phyloP scores from a whole-genome alignment of 2,113 vertebrate genomes.

The Chionodraco myersi region DNA sequence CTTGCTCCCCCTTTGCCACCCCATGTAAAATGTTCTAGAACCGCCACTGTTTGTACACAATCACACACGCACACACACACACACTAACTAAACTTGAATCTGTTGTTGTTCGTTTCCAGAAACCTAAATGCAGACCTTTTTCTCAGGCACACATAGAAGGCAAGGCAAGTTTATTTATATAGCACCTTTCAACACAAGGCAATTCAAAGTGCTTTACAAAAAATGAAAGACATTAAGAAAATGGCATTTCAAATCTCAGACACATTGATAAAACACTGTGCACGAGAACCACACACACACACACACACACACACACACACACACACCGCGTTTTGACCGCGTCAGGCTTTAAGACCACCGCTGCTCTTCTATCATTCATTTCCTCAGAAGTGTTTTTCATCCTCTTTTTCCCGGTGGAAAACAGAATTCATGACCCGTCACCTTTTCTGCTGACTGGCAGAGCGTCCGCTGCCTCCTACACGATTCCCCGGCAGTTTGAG shows the following conservation, averaged over 20 bases:
- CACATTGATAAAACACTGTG: not conserved
- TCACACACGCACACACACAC: not conserved
- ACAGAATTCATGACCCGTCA: slow-evolving; percentile 79
- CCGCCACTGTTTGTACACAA: not conserved
- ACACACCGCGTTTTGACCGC: slow-evolving; percentile 41
- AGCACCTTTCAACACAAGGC: no score
- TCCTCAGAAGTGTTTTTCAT: slow-evolving; percentile 68
- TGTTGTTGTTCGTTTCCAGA: not conserved
- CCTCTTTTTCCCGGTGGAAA: slow-evolving; percentile 47
- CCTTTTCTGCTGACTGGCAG: slow-evolving; percentile 75
- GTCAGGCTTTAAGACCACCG: slow-evolving; percentile 48
- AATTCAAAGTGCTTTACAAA: no score
- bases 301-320: not conserved
- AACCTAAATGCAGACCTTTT: not conserved
- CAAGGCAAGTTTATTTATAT: no score
- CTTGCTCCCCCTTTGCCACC: no score
- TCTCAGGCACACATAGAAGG: not conserved
- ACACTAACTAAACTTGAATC: not conserved
- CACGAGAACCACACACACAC: not conserved
- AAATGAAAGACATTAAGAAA: no score
- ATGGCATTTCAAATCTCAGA: not conserved
- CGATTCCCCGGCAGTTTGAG: slow-evolving; percentile 59
- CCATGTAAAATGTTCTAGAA: no score
- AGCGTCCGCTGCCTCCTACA: slow-evolving; percentile 60
- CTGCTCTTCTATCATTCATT: slow-evolving; percentile 70